Base-by-base conservation (phyloP, 1,140 invertebrate genomes). In the Hylyphantes graminicola region DNA sequence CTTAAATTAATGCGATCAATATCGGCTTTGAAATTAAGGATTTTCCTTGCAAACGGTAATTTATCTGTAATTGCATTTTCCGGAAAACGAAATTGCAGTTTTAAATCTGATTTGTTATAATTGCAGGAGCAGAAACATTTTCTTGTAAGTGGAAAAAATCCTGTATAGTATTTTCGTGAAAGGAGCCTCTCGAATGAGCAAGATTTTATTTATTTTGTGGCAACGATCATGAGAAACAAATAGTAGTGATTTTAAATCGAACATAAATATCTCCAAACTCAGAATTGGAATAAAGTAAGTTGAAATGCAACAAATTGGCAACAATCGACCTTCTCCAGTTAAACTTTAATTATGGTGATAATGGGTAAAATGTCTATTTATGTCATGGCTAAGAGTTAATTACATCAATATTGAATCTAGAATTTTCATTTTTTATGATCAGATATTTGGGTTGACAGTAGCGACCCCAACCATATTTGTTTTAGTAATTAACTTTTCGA, bases 51-150 rank as follows among this genome's bases (percentile, higher is more conserved):
- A 54, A 78, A 78, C 35, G 64, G 76, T 67, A 78, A 67, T 78
- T 78, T 78, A 78, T 67, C 64, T 78, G 76, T 78, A 78, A 78
- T 78, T 78, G 76, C 76, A 78, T 78, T 78, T 78, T 55, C n/a
- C 35, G 74, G 74, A 78, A 76, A 76, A 67, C 61, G 76, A 68
- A 68, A 78, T 78, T 67, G 76, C 50, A 78, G 76, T 78, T 78
- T 64, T 76, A 76, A 76, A 76, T 76, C 74, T 61, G 74, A 76
- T 76, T 76, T 64, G 74, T 76, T 76, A 35, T 76, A 76, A 76
- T 76, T 76, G 74, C 15, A 48, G 59, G 6, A n/a, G 64, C 55
- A 51, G 74, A 35, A 61, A 17, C 59, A 53, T n/a, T 74, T 57
- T 74, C 55, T 74, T 74, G 15, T 50, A 11, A n/a, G 50, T 51